Percentiles rank a stretch among this genome's conserved stretches.
These are phyloP conservation scores for Crotalus viridis DNA, from an alignment of 2,113 vertebrate genomes.

Conservation along the genomic window DNA sequence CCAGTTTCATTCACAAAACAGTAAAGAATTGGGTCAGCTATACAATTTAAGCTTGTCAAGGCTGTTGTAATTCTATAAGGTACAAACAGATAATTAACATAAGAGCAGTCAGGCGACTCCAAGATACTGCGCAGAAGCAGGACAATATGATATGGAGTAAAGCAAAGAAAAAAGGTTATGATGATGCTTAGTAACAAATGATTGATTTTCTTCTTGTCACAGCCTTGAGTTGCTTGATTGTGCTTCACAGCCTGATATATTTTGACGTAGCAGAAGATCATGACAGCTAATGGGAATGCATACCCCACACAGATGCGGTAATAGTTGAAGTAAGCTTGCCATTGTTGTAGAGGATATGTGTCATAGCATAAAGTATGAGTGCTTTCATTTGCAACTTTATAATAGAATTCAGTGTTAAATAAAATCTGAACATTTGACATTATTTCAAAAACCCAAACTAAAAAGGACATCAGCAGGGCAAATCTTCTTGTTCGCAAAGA, in stretches of 20 bases:
- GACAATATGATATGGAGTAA: conserved; percentile 80
- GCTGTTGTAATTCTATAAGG: conserved; percentile 77
- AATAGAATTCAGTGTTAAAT: conserved; percentile 55
- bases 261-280: conserved; percentile 75
- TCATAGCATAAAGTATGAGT: conserved; percentile 77
- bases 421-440: conserved; percentile 74
- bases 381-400: conserved; percentile 22
- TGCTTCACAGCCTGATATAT: conserved; percentile 74
- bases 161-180: conserved; percentile 78
- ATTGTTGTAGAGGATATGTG: conserved; percentile 69
- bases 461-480: conserved; percentile 64
- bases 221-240: conserved; percentile 78
- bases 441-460: conserved; percentile 76
- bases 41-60: conserved; percentile 81
- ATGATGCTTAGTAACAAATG: conserved; percentile 75
- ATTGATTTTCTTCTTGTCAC: conserved; percentile 76
- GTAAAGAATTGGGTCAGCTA: conserved; percentile 86
- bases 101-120: conserved; percentile 46
- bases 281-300: conserved; percentile 71
- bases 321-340: conserved; percentile 62
- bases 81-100: conserved; percentile 45
- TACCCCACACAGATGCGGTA: conserved; percentile 77
- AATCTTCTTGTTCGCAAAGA: conserved; percentile 73
- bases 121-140: conserved; percentile 74
- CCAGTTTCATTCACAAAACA: conserved; percentile 83